phyloP scores from a whole-genome alignment of 1,140 invertebrate genomes.

The Chymomyza costata region DNA sequence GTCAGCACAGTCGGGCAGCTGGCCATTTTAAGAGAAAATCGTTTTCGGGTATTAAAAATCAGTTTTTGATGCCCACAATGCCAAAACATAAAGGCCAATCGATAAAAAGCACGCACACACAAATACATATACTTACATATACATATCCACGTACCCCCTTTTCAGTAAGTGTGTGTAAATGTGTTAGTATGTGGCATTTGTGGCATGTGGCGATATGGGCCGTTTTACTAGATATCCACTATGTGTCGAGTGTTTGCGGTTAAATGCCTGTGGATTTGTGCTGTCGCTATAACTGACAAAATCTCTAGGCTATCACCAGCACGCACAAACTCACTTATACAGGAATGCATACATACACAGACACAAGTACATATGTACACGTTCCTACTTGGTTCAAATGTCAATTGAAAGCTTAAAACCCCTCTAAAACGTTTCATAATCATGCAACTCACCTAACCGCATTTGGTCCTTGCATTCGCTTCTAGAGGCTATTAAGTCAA shows the following conservation, averaged over 20 bases:
- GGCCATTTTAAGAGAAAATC: constrained; percentile 30
- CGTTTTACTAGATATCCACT: constrained; percentile 14
- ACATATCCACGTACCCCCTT: neutral
- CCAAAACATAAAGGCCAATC: constrained; percentile 45
- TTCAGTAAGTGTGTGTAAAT: neutral
- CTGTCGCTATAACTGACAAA: constrained; percentile 14
- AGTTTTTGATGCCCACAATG: constrained; percentile 38
- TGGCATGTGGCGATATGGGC: constrained; percentile 11
- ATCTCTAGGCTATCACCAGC: constrained; percentile 2
- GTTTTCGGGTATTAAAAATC: constrained; percentile 58
- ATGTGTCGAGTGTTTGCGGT: constrained; percentile 38
- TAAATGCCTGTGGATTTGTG: constrained; percentile 34
- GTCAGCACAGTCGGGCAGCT: neutral
- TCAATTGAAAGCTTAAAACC: too few species aligned
- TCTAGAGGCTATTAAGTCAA: too few species aligned
- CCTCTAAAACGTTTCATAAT: too few species aligned
- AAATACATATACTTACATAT: constrained; percentile 7
- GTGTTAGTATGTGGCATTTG: constrained; percentile 27
- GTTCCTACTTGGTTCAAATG: too few species aligned
- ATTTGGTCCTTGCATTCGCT: too few species aligned
- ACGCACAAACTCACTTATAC: too few species aligned
- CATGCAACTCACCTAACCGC: too few species aligned
- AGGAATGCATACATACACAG: neutral
- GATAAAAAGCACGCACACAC: constrained; percentile 39
- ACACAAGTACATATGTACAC: neutral